phyloP scores from a whole-genome alignment of 1,140 invertebrate genomes.

The Drosophila malerkotliana region DNA sequence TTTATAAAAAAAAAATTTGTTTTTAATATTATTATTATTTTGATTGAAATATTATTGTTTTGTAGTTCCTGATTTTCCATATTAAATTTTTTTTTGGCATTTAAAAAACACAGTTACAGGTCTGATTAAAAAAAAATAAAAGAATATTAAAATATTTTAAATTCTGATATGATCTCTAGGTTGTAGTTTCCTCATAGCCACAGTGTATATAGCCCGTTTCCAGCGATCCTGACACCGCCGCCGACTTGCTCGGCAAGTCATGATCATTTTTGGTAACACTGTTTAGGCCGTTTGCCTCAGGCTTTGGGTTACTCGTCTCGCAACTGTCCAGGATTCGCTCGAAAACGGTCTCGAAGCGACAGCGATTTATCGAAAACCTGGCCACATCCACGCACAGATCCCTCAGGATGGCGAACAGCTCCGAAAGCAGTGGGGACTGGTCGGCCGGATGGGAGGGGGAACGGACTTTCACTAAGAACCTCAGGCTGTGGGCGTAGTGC shows the following conservation, averaged over 20 bases:
- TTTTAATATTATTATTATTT: not conserved
- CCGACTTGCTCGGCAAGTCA: slow-evolving; percentile 56
- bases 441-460: not conserved
- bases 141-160: not conserved
- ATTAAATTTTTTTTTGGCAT: not conserved
- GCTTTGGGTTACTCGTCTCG: slow-evolving; percentile 11
- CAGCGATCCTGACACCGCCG: slow-evolving; percentile 55
- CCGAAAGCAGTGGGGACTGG: slow-evolving; percentile 47
- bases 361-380: slow-evolving; percentile 67
- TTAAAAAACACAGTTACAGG: not conserved
- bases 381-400: slow-evolving; percentile 43
- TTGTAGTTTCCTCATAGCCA: slow-evolving; percentile 73
- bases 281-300: slow-evolving; percentile 2
- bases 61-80: not conserved
- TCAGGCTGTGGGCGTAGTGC: slow-evolving; percentile 66
- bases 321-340: slow-evolving; percentile 73
- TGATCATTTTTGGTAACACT: not conserved
- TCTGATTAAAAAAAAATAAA: not conserved
- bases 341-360: slow-evolving; percentile 75
- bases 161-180: slow-evolving; percentile 15
- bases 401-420: slow-evolving; percentile 56
- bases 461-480: slow-evolving; percentile 53
- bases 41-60: not conserved
- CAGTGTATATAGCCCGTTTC: slow-evolving; percentile 71
- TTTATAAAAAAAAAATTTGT: not conserved